Evolutionary conservation across 2,797 vertebrate species (phyloP).

Genomic region (Siniperca obscura): DNA sequence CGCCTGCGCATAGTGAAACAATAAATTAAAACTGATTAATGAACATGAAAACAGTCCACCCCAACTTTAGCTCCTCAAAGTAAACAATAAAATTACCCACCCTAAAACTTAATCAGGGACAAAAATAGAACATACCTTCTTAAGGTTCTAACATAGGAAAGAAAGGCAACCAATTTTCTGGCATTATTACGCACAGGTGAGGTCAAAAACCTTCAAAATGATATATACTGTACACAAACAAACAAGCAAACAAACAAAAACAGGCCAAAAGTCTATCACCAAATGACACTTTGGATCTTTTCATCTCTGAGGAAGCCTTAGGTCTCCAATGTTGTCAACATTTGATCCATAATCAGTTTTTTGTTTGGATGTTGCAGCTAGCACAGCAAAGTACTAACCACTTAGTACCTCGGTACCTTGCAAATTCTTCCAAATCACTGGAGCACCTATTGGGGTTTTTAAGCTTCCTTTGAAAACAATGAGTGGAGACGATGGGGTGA

Average conservation of each 20-base stretch:
- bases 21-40: constrained; percentile 60
- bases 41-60: constrained; percentile 47
- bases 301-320: constrained; percentile 15
- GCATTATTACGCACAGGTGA: neutral
- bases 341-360: constrained; percentile 47
- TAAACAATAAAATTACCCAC: constrained; percentile 15
- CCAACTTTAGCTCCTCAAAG: constrained; percentile 19
- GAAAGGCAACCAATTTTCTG: neutral
- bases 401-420: constrained; percentile 34
- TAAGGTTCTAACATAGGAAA: neutral
- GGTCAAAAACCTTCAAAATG: neutral
- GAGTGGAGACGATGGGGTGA: constrained; percentile 59
- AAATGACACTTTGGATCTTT: constrained; percentile 11
- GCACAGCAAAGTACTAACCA: constrained; percentile 23
- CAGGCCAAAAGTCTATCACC: neutral
- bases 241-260: constrained; percentile 11
- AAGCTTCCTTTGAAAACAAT: constrained; percentile 68
- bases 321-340: constrained; percentile 1
- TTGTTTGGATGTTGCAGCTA: constrained; percentile 24
- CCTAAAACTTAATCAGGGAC: constrained; percentile 5
- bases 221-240: neutral
- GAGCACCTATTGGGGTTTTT: constrained; percentile 62
- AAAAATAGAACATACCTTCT: constrained; percentile 22
- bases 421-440: constrained; percentile 68
- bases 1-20: constrained; percentile 44